Evolutionary conservation across 2,888 invertebrate species (phyloP).

Genomic region (Himalopsyche japonica): DNA sequence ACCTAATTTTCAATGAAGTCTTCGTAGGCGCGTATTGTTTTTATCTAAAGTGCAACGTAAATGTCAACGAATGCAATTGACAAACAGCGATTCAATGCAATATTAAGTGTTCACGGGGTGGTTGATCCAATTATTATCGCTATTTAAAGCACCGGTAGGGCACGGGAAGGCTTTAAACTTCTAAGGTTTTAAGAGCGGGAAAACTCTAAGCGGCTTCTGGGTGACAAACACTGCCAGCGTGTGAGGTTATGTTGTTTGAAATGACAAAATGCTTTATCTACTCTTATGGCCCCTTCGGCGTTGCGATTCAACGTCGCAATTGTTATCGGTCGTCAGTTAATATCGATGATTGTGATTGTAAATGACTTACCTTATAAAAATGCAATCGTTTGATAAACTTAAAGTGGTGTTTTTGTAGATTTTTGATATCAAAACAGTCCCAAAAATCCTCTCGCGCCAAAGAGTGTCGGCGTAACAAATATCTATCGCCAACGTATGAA

Average conservation of each 20-base stretch:
- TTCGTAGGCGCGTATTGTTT: neutral
- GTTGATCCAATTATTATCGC: constrained; percentile 22
- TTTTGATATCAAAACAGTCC: constrained; percentile 13
- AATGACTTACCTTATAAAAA: constrained; percentile 14
- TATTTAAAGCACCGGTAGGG: neutral
- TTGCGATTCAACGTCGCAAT: constrained; percentile 12
- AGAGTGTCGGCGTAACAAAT: constrained; percentile 30
- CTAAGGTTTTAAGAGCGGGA: constrained; percentile 19
- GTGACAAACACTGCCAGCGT: constrained; percentile 20
- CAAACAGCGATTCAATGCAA: neutral
- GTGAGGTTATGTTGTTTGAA: constrained; percentile 34
- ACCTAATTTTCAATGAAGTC: neutral
- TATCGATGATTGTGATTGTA: neutral
- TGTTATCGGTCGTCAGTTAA: neutral
- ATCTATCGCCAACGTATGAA: constrained; percentile 22
- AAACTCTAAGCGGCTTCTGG: constrained; percentile 14
- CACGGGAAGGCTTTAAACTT: constrained; percentile 12
- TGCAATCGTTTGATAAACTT: neutral
- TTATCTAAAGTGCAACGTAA: neutral
- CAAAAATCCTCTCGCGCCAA: constrained; percentile 31
- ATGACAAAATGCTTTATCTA: constrained; percentile 32
- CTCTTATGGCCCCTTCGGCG: constrained; percentile 20
- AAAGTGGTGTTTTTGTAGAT: constrained; percentile 2
- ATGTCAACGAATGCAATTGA: neutral
- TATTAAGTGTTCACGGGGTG: neutral